Conservation (phyloP, 1,140 invertebrate species). For the Araneus ventricosus region DNA sequence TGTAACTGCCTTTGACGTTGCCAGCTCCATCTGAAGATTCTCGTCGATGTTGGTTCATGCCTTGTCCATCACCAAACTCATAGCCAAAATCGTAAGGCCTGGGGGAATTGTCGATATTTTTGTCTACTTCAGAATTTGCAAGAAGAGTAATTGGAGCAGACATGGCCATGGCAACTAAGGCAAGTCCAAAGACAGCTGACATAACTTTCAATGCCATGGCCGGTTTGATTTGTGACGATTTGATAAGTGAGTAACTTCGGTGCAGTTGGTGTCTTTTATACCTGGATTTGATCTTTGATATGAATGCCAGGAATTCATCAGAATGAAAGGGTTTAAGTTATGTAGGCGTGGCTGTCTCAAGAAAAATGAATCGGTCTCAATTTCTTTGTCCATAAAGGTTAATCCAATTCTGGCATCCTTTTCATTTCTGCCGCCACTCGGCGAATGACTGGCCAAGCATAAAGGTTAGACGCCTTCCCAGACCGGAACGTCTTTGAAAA, state of each 20-base stretch:
- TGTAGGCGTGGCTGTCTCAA: neutral
- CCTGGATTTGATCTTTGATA: neutral
- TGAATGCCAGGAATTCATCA: neutral
- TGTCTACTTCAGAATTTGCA: neutral
- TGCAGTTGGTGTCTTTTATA: neutral
- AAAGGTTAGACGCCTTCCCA: neutral
- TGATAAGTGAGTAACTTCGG: neutral
- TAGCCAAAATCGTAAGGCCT: slow-evolving; percentile 67
- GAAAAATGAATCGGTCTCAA: neutral
- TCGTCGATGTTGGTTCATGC: slow-evolving; percentile 45
- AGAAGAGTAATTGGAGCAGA: neutral
- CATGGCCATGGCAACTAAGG: neutral
- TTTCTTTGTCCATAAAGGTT: neutral
- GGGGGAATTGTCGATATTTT: neutral
- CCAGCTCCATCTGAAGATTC: slow-evolving; percentile 73
- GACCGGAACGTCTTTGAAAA: neutral
- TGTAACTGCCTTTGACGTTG: slow-evolving; percentile 66
- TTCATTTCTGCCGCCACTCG: neutral
- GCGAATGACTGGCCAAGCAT: neutral
- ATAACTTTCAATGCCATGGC: neutral
- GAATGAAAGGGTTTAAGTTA: neutral
- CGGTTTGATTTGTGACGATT: neutral
- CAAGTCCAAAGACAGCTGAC: neutral
- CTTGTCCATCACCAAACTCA: slow-evolving; percentile 59
- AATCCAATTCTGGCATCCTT: neutral